These are phyloP conservation scores for Sphecodes monilicornis DNA, from an alignment of 2,888 invertebrate species.

Conservation along the genomic window DNA sequence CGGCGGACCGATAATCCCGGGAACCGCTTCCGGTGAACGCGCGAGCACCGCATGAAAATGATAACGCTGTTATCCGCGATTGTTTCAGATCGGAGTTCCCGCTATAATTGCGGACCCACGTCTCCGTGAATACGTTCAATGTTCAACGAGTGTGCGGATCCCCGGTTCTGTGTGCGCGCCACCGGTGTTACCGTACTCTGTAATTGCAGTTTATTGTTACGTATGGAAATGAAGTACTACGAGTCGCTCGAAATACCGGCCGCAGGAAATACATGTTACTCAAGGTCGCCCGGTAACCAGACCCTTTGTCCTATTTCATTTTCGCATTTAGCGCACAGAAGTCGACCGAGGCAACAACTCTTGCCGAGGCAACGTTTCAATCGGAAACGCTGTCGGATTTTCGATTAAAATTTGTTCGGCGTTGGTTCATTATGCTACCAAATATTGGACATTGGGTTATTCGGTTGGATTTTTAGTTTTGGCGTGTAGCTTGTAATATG, in stretches of 20 bases:
- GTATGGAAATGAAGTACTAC: slow-evolving; percentile 1
- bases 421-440: neutral
- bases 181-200: neutral
- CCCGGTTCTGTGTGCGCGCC: neutral
- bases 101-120: neutral
- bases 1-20: slow-evolving; percentile 9
- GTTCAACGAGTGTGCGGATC: neutral
- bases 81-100: slow-evolving; percentile 4
- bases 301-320: slow-evolving; percentile 6
- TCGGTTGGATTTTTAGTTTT: neutral
- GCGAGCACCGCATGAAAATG: neutral
- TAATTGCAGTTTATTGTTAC: slow-evolving; percentile 14
- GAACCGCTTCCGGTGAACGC: neutral
- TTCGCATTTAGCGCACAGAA: neutral
- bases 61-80: slow-evolving; percentile 11
- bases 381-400: neutral
- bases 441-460: neutral
- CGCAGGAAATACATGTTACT: neutral
- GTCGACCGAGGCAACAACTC: neutral
- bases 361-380: neutral
- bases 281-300: slow-evolving; percentile 5
- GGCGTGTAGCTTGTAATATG: no score
- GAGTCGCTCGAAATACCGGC: neutral
- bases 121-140: slow-evolving; percentile 2
- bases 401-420: neutral